Conservation (phyloP, 2,888 invertebrate species). For the Ctena decussata region DNA sequence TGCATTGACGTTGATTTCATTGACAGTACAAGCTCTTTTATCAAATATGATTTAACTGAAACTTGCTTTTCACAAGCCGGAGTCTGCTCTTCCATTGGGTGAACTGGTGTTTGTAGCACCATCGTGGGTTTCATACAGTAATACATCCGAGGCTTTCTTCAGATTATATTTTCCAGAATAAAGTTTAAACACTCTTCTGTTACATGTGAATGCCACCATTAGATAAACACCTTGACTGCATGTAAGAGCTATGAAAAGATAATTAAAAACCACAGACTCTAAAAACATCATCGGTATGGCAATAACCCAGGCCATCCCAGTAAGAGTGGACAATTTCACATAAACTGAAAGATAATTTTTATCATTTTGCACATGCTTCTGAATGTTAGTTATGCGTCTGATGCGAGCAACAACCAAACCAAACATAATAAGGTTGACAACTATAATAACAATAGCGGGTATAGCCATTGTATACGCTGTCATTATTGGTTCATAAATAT, state of each 20-base stretch:
- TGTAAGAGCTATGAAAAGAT: slow-evolving; percentile 1
- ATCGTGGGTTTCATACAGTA: not conserved
- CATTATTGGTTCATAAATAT: not conserved
- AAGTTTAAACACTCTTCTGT: not conserved
- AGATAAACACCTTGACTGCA: not conserved
- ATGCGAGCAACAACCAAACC: not conserved
- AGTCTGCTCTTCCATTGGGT: not conserved
- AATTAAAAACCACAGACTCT: not conserved
- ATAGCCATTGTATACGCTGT: not conserved
- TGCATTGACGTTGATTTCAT: too few relatives aligned
- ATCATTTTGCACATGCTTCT: slow-evolving; percentile 9
- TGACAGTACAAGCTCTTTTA: not conserved
- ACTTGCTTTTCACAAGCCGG: not conserved
- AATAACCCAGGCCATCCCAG: slow-evolving; percentile 9
- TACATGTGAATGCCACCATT: slow-evolving; percentile 21
- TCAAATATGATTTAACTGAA: not conserved
- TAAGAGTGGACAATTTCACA: slow-evolving; percentile 1
- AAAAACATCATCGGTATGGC: not conserved
- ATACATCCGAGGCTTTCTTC: not conserved
- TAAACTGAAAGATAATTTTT: not conserved
- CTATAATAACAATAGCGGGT: not conserved
- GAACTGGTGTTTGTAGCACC: not conserved
- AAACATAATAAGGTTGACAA: not conserved
- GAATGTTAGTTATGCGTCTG: not conserved
- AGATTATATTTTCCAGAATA: not conserved